These are phyloP conservation scores for Megaustenia siamemsis DNA, from an alignment of 2,888 invertebrate genomes.

Conservation along the genomic window DNA sequence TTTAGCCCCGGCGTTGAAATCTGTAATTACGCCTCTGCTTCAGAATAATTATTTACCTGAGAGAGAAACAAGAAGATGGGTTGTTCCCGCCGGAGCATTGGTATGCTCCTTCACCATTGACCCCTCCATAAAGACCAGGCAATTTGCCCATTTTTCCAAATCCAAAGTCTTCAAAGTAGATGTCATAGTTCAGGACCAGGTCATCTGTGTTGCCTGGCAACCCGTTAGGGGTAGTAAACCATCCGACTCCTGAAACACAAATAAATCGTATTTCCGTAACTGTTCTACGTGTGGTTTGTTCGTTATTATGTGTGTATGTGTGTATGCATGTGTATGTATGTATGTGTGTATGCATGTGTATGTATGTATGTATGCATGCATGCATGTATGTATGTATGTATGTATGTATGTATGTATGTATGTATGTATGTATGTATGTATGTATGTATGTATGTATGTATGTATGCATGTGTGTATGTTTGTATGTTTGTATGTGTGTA, in stretches of 20 bases:
- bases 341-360: no score
- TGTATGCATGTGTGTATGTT: no score
- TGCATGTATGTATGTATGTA: slow-evolving; percentile 30
- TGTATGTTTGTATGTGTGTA: no score
- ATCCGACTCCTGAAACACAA: slow-evolving; percentile 36
- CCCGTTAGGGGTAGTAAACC: slow-evolving; percentile 38
- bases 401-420: slow-evolving; percentile 35
- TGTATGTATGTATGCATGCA: not conserved
- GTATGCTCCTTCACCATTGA: slow-evolving; percentile 37
- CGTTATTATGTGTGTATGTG: no score
- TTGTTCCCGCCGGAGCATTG: slow-evolving; percentile 45
- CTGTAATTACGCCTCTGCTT: no score
- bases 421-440: no score
- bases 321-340: no score
- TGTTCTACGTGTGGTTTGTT: no score
- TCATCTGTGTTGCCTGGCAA: not conserved
- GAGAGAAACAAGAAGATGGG: slow-evolving; percentile 40
- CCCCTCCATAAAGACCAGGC: slow-evolving; percentile 44
- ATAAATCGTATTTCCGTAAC: not conserved
- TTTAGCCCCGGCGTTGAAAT: no score
- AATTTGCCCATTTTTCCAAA: slow-evolving; percentile 43
- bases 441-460: no score
- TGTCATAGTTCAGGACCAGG: slow-evolving; percentile 44
- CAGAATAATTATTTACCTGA: slow-evolving; percentile 15
- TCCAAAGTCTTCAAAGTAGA: slow-evolving; percentile 51